phyloP scores from a whole-genome alignment of 2,113 vertebrate species.

The Phyllopteryx taeniolatus region DNA sequence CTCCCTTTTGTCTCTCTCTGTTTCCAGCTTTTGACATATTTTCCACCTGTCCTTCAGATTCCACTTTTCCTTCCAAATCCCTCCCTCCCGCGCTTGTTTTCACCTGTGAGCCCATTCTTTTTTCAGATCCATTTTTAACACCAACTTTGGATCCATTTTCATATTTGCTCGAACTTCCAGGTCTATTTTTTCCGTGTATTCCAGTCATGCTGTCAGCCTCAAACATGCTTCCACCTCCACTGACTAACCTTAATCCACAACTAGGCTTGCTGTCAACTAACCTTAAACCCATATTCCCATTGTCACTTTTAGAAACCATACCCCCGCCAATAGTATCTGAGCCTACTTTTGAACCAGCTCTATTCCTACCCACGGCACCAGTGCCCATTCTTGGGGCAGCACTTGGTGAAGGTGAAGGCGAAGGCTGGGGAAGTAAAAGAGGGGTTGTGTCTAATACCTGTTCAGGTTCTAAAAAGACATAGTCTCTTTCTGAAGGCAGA shows the following conservation, averaged over 20 bases:
- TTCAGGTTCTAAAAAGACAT: constrained; percentile 65
- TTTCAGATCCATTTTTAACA: constrained; percentile 42
- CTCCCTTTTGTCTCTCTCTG: constrained; percentile 39
- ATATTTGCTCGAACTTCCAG: constrained; percentile 50
- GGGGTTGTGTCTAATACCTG: constrained; percentile 70
- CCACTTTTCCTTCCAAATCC: constrained; percentile 58
- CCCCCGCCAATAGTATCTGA: constrained; percentile 40
- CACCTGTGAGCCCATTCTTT: constrained; percentile 54
- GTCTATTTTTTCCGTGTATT: constrained; percentile 37
- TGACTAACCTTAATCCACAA: constrained; percentile 35
- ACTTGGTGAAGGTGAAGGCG: constrained; percentile 57
- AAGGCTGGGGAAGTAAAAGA: constrained; percentile 60
- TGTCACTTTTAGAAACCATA: constrained; percentile 43
- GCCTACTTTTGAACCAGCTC: constrained; percentile 58
- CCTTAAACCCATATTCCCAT: constrained; percentile 38
- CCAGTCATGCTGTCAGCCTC: constrained; percentile 45
- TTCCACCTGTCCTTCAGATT: constrained; percentile 43
- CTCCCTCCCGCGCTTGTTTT: constrained; percentile 53
- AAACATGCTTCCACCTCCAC: constrained; percentile 37
- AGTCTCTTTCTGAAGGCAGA: constrained; percentile 59
- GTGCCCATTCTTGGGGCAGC: constrained; percentile 67
- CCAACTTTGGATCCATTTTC: constrained; percentile 44
- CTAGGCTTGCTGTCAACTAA: constrained; percentile 53
- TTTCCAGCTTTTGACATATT: constrained; percentile 22
- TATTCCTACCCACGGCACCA: constrained; percentile 57